Conservation (phyloP, 1,140 invertebrate genomes). For the Acromyrmex charruanus region DNA sequence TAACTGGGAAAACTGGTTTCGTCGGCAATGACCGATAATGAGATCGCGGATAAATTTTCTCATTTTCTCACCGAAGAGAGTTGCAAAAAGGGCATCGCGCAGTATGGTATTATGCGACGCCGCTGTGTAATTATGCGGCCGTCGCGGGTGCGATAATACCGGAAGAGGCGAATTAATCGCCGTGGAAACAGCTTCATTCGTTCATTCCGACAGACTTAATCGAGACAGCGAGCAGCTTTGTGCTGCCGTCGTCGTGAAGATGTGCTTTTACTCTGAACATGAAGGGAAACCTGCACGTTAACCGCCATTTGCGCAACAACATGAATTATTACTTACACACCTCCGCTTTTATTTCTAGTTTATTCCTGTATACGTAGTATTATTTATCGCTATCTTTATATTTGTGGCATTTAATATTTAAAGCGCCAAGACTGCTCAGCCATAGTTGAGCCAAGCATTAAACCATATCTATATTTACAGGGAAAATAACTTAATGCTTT, state of each 20-base stretch:
- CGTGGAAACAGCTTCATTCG: constrained; percentile 48
- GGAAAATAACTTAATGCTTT: not conserved
- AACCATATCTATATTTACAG: not conserved
- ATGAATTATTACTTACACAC: not conserved
- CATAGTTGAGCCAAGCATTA: not conserved
- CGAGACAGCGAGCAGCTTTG: constrained; percentile 56
- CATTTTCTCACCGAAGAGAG: constrained; percentile 17
- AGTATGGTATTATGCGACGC: constrained; percentile 34
- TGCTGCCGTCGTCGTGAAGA: constrained; percentile 24
- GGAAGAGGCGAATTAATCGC: constrained; percentile 59
- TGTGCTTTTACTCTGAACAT: constrained; percentile 9
- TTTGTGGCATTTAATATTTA: constrained; percentile 12
- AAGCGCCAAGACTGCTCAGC: not conserved
- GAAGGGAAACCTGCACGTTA: constrained; percentile 1
- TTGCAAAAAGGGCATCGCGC: constrained; percentile 31
- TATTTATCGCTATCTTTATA: constrained; percentile 6
- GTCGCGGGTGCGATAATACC: constrained; percentile 49
- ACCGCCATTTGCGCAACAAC: not conserved
- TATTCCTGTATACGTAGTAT: not conserved
- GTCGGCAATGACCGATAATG: not conserved
- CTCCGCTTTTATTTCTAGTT: not conserved
- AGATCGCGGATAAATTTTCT: constrained; percentile 26
- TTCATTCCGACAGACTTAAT: constrained; percentile 55
- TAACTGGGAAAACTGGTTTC: not conserved
- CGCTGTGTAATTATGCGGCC: constrained; percentile 40